Evolutionary conservation across 2,888 invertebrate species (phyloP), one percentile per base, ranked within the genome.

Genomic region (Myopa testacea): DNA sequence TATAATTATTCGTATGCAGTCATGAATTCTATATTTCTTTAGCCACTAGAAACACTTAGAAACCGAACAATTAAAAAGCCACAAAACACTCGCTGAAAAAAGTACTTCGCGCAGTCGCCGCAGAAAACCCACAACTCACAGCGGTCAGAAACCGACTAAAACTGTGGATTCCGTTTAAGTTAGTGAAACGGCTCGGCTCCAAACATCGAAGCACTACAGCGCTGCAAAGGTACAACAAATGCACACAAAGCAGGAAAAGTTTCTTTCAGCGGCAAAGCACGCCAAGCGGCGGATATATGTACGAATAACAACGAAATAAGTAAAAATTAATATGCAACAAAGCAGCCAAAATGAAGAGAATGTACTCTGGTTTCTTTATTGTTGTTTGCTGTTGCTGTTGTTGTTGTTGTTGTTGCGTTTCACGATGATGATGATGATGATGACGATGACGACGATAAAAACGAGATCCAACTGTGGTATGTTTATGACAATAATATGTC

Each of bases 91-190:
- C 26, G 16, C n/a, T 4, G 26, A 8, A 50, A 67, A 75, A 65
- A 65, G 16, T 7, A 58, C 10, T 12, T 34, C 4, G 65, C 38
- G 65, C 6, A 34, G 8, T 10, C 38, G 12, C 37, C 37, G 12
- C 38, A 34, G 37, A 34, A 16, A 26, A 34, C 16, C 76, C 55
- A 73, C 73, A 77, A 77, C 26, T 70, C 76, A 62, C 55, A 74
- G 70, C 79, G 70, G 80, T 76, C 80, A 70, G 73, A 75, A 69
- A 81, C 72, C 78, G 79, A 81, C 80, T 81, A 70, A 79, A 79
- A 26, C 38, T 75, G 78, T 75, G 78, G 78, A 75, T 78, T 60
- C 6, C 78, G 67, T 72, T 72, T 67, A 63, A 37, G 58, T 74
- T 67, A 68, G 45, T 69, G 58, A 60, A 16, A 52, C 50, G 26